Evolutionary conservation across 2,797 vertebrate species (phyloP).

Genomic region (Myripristis jacobus): DNA sequence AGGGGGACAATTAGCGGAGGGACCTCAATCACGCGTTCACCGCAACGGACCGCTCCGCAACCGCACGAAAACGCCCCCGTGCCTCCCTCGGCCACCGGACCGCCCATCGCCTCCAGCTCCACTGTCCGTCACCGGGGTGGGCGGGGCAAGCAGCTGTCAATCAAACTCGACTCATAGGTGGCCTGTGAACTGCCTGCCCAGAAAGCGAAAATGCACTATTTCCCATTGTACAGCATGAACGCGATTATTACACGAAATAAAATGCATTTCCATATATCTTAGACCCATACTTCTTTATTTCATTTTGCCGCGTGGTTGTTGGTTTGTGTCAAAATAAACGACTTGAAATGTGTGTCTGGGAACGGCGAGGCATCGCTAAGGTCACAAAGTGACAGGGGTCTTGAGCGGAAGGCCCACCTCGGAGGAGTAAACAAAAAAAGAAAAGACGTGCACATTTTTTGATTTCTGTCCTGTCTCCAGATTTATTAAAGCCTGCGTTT

Average conservation of each 20-base stretch:
- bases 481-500: background rate
- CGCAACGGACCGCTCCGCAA: constrained; percentile 80
- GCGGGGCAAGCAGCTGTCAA: constrained; percentile 59
- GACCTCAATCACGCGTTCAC: constrained; percentile 82
- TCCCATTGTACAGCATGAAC: too few relatives aligned
- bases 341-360: background rate
- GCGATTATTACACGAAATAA: background rate
- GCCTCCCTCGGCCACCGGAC: constrained; percentile 69
- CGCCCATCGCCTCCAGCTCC: constrained; percentile 59
- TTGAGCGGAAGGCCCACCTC: constrained; percentile 67
- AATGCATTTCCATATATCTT: background rate
- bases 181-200: constrained; percentile 59
- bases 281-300: too few relatives aligned
- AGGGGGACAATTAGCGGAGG: constrained; percentile 71
- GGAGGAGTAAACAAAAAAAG: constrained; percentile 65
- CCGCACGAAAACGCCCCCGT: constrained; percentile 84
- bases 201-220: constrained; percentile 18
- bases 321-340: background rate
- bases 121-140: constrained; percentile 62
- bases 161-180: constrained; percentile 24
- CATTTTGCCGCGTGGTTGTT: background rate
- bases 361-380: constrained; percentile 49
- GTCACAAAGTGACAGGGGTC: constrained; percentile 62
- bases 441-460: background rate
- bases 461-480: constrained; percentile 11